Base-by-base conservation (phyloP, 2,113 vertebrate genomes). In the Circaetus cinerascens region DNA sequence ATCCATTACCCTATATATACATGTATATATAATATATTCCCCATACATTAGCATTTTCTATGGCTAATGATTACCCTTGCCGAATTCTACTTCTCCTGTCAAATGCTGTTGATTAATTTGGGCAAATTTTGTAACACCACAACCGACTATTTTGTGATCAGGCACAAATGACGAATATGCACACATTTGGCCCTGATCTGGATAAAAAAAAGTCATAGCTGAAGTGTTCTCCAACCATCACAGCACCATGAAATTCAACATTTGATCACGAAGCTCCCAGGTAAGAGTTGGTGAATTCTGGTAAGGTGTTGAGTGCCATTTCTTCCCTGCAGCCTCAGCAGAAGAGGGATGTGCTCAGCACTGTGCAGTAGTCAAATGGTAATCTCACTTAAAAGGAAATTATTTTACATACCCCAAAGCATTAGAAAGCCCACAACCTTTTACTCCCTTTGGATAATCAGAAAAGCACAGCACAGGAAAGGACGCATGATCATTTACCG, bases 251-350 rank as follows among this genome's bases (percentile, higher is more conserved):
- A 29, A 76, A 26, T 26, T 32, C 55, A 57, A 66, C 29, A 38
- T 22, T 6, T 25, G 48, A 57, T 38, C 15, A 5, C 4, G 36
- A 75, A 90, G 32, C 5, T 75, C 32, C 29, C 43, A 55, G n/a
- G 45, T 2, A 40, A 1, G 2, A 46, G 50, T 2, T 36, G 60
- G 59, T 0, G 8, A 40, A 45, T 48, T 84, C 26, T 34, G 67
- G 51, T 10, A 66, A 57, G 46, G 12, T 38, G 36, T 3, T 19
- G 56, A 45, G 41, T 23, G 56, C 10, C 55, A 64, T 15, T 57
- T 76, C 66, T 60, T 51, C 69, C 77, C 38, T 55, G 50, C 32
- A 85, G 73, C 60, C 40, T 64, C 64, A 75, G 59, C 21, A 60
- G 30, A 53, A 76, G n/a, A 46, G 11, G 10, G 69, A 57, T 2